A percentile compares a stretch with the other conserved stretches of the same genome.
These are phyloP conservation scores for Philaethria dido DNA, from an alignment of 2,888 invertebrate genomes.

Conservation along the genomic window DNA sequence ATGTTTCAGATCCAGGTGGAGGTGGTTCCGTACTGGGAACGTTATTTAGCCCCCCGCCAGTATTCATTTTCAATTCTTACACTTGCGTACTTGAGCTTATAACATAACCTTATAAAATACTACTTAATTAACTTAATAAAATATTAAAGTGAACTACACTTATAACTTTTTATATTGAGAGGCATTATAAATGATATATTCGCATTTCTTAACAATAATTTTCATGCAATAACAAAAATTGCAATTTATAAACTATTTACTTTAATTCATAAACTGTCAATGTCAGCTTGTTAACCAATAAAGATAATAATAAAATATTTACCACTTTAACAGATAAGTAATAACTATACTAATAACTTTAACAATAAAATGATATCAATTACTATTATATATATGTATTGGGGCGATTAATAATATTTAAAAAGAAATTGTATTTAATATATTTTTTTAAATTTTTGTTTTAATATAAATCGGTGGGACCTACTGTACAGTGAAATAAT, in stretches of 20 bases:
- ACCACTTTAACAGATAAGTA: background rate
- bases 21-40: slow-evolving; percentile 32
- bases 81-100: slow-evolving; percentile 29
- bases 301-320: background rate
- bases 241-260: slow-evolving; percentile 6
- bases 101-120: slow-evolving; percentile 24
- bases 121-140: background rate
- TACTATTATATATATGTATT: too few species aligned
- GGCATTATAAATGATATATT: slow-evolving; percentile 6
- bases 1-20: slow-evolving; percentile 35
- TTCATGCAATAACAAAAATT: background rate
- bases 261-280: slow-evolving; percentile 4
- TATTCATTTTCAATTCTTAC: slow-evolving; percentile 37
- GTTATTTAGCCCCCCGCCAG: slow-evolving; percentile 31
- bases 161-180: background rate
- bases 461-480: too few species aligned
- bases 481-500: too few species aligned
- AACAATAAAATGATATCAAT: too few species aligned
- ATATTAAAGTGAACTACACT: background rate
- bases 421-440: too few species aligned
- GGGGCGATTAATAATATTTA: too few species aligned
- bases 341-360: too few species aligned
- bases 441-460: too few species aligned
- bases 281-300: background rate
- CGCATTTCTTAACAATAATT: background rate